Base-by-base conservation (phyloP, 2,888 invertebrate species). In the Toxonevra muliebris region DNA sequence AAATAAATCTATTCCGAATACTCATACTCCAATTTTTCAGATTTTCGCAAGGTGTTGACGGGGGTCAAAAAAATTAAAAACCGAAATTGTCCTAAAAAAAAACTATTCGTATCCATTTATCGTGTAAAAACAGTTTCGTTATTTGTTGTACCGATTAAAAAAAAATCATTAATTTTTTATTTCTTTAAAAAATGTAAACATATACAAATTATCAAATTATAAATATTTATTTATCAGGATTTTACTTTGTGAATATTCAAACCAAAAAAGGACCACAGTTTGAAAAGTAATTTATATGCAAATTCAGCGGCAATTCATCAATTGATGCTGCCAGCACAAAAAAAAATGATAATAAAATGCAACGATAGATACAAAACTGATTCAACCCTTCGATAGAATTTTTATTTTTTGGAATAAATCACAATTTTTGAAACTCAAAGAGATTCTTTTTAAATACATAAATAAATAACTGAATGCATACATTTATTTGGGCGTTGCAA, bases 271-370 rank as follows among this genome's bases (percentile, higher is more conserved):
- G 13, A 3, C 11, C 69, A 68, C 70, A 68, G 71, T 71, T 67
- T 70, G 41, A 78, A 79, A 80, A 78, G 73, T 80, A 80, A 80
- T 80, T 80, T 80, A 80, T 80, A 80, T 80, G 80, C 80, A 79
- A 80, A 80, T 80, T 62, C 53, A 55, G 13, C 12, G 66, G 60
- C 48, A 69, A 68, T 63, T 67, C 70, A 69, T 72, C 70, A 72
- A 69, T 68, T 65, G 70, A 65, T 55, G 65, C 67, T 71, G 66
- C 61, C 57, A 62, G n/a, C n/a, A n/a, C n/a, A 48, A 55, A 43
- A 20, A n/a, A 11, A 53, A 62, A 30, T 30, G 30, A 4, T 30
- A 4, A 30, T 30, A 30, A 30, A 30, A 30, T 30, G 30, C 30
- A 30, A 30, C 30, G 30, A 30, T 30, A 30, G 30, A n/a, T n/a